Percentiles rank a stretch among this genome's conserved stretches.
phyloP scores from a whole-genome alignment of 2,888 invertebrate species.

The Pheosia tremula region DNA sequence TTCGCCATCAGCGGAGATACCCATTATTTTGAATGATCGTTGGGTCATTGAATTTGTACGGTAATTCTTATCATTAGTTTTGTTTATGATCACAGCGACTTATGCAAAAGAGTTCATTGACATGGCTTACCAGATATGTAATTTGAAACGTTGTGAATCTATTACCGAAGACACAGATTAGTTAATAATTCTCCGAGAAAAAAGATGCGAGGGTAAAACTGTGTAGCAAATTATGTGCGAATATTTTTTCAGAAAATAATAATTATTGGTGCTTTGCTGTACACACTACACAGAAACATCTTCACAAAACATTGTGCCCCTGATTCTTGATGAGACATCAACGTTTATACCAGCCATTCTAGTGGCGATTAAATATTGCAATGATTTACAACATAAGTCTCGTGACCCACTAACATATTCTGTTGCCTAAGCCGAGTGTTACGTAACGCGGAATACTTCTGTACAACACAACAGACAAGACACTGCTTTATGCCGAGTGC shows the following conservation, averaged over 20 bases:
- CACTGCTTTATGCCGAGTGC: background rate
- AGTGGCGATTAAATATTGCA: conserved; percentile 24
- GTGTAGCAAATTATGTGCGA: too few relatives aligned
- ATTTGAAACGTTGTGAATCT: too few relatives aligned
- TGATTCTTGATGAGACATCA: too few relatives aligned
- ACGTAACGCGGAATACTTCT: conserved; percentile 21
- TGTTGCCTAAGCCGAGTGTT: conserved; percentile 34
- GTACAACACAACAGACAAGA: conserved; percentile 15
- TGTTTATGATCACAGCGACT: background rate
- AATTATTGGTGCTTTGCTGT: too few relatives aligned
- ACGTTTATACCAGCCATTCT: conserved; percentile 3
- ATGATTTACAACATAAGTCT: conserved; percentile 34
- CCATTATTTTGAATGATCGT: background rate
- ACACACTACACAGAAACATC: too few relatives aligned
- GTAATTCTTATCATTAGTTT: background rate
- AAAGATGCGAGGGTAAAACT: too few relatives aligned
- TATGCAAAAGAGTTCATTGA: background rate
- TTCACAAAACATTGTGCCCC: too few relatives aligned
- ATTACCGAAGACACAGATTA: too few relatives aligned
- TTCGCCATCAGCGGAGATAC: background rate
- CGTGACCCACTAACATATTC: conserved; percentile 46
- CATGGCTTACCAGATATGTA: too few relatives aligned
- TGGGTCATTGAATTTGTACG: background rate
- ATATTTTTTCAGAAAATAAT: too few relatives aligned
- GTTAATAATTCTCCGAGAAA: too few relatives aligned